Base-by-base conservation (phyloP, 2,113 vertebrate genomes). In the Sciurus niger region DNA sequence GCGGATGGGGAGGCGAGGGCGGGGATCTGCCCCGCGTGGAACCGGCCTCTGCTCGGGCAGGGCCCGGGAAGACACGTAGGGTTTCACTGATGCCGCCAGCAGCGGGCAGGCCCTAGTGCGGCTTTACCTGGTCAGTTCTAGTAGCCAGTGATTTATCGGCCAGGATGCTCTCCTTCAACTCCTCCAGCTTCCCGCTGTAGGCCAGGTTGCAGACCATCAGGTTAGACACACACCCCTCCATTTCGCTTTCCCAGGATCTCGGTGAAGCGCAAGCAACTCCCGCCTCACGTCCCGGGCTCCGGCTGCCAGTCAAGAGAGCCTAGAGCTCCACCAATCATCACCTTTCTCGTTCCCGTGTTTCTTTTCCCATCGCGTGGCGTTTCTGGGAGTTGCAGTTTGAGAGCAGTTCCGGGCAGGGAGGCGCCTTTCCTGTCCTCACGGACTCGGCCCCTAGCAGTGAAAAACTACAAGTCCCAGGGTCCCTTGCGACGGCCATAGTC, bases 131-230 rank as follows among this genome's bases (percentile, higher is more conserved):
- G 97, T 99, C 99, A 37, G 98, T 98, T 97, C 98, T 99, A 43
- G 98, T 98, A 32, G 99, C 99, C 90, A 99, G 98, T 10, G 98
- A 97, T 95, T 98, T 99, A 97, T 99, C 99, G 8, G 98, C 98
- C 93, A 98, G 97, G 89, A 99, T 98, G 53, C 98, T 98, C 67
- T 98, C 95, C 93, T 98, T 99, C 93, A 99, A 95, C 95, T 99
- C 98, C 9, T 99, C 99, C 92, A 99, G 98, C n/a, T 99, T 98
- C 0, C 99, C 99, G 18, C 92, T 93, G 93, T 99, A 99, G 32
- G 99, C 99, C 93, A 99, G 98, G 95, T 99, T 99, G 95, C 99
- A 99, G 34, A 99, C 96, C 90, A 98, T 98, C 67, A 99, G 97
- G 51, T 99, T 98, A 2, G 99, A 99, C 74, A 99, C 99, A 0